Evolutionary conservation across 2,888 invertebrate genomes (phyloP), one percentile per base, ranked within the genome.

Genomic region (Diaperis boleti): DNA sequence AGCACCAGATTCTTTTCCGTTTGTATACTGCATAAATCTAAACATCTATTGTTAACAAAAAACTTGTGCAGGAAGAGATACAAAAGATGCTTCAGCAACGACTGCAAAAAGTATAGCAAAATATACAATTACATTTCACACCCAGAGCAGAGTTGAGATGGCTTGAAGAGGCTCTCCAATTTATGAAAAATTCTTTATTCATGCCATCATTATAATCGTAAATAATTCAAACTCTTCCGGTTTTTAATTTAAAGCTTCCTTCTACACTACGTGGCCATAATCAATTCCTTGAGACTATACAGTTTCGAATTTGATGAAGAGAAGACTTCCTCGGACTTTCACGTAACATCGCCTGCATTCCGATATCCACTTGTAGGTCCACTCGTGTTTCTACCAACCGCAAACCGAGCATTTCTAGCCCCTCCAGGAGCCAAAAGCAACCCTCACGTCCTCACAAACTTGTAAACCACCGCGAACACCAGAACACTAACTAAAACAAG

Each of bases 361-460:
- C 67, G 63, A 33, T 65, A 50, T 10, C 65, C 64, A 17, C 37
- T 65, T 5, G 68, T 62, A 1, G 66, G 35, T 10, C 13, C 41
- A 2, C 49, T 50, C 39, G 45, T 15, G 37, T 76, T 76, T 55
- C 69, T 72, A 26, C 61, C 59, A 6, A 56, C 7, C 1, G 67
- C 59, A 56, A 77, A 76, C 29, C 77, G 68, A 17, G 70, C 67
- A 11, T 65, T 63, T 52, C 70, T 73, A 65, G 78, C 79, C 68
- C 81, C 80, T 31, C 75, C 77, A 63, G 88, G 88, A 82, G 88
- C 87, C 86, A 90, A 85, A 82, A 89, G 87, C 83, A 89, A 88
- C 66, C 89, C 90, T 90, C 89, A 90, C 88, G 89, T 89, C 79
- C 87, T 84, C 76, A 89, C 89, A 76, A 89, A 90, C 77, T 90